These are phyloP conservation scores for Ormyrus labotus DNA, from an alignment of 2,888 invertebrate genomes.

Conservation along the genomic window DNA sequence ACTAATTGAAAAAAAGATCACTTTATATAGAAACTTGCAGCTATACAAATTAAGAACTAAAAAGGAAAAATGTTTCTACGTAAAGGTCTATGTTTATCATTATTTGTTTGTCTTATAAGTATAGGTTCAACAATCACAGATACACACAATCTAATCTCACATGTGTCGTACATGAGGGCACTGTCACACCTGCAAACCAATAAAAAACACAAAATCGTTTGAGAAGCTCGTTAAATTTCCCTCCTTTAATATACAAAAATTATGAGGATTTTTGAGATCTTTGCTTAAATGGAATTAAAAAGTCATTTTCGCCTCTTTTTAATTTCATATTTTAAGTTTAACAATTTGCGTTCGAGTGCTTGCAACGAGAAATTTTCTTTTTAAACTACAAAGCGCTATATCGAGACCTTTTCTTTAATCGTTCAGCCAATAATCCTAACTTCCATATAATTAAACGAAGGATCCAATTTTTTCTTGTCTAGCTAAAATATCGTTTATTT, in stretches of 20 bases:
- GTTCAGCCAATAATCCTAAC: constrained; percentile 8
- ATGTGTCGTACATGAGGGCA: constrained; percentile 51
- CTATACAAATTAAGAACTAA: constrained; percentile 51
- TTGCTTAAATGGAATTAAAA: constrained; percentile 35
- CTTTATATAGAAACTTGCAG: constrained; percentile 45
- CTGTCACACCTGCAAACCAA: constrained; percentile 51
- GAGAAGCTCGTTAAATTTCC: constrained; percentile 38
- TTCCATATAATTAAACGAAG: background rate
- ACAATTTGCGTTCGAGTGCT: constrained; percentile 21
- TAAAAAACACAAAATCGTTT: constrained; percentile 27
- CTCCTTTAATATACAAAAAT: constrained; percentile 18
- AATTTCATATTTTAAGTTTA: constrained; percentile 11
- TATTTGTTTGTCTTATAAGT: constrained; percentile 53
- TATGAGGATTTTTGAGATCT: constrained; percentile 44
- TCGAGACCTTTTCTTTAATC: background rate
- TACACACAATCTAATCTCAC: constrained; percentile 58
- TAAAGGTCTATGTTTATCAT: constrained; percentile 45
- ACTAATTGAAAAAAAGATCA: constrained; percentile 49
- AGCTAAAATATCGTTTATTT: too few relatives aligned
- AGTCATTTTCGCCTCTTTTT: background rate
- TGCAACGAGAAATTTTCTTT: constrained; percentile 20
- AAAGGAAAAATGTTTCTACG: constrained; percentile 38
- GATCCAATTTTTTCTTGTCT: constrained; percentile 4
- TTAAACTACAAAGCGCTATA: constrained; percentile 7
- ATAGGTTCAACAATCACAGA: constrained; percentile 57